Evolutionary conservation across 2,113 vertebrate genomes (phyloP), one percentile per base, ranked within the genome.

Genomic region (Corythornis cristatus): DNA sequence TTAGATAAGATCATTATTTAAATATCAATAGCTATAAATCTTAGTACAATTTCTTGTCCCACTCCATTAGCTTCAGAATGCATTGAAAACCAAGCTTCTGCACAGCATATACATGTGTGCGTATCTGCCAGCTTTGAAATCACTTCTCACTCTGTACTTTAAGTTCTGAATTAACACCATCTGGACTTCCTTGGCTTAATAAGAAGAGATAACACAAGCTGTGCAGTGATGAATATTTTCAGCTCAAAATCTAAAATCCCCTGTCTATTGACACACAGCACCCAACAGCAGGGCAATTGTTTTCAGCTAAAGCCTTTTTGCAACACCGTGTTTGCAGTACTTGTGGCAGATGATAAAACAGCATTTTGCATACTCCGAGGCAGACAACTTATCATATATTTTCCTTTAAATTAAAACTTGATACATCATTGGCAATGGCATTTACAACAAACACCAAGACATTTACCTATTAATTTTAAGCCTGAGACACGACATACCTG

Each of bases 151-250:
- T 89, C 43, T 25, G 74, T 65, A 84, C 70, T 76, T 61, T 9
- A 84, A 62, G 71, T 85, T 87, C 81, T 87, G 51, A 92, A 90
- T 88, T 85, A 92, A 73, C 74, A 94, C 90, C 92, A 96, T 92
- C 88, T 96, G 90, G 77, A 58, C 50, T 76, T 89, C 40, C 20
- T 66, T 79, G n/a, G 54, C 42, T 82, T 66, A 64, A 43, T 43
- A 81, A 79, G 46, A 82, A 64, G 23, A 86, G 31, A 77, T 73
- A 64, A 77, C 35, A 62, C 51, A 72, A 79, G 51, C 64, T 80
- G 37, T 28, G 40, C 22, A 48, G 19, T 14, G 37, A 85, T 45
- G 33, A 85, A 90, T 73, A 80, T 45, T 43, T 79, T 83, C 64
- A 72, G 43, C 28, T 89, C 54, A 8, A 76, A 75, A 26, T 57